Conservation (phyloP, 2,888 invertebrate species). For the Phalera bucephala region DNA sequence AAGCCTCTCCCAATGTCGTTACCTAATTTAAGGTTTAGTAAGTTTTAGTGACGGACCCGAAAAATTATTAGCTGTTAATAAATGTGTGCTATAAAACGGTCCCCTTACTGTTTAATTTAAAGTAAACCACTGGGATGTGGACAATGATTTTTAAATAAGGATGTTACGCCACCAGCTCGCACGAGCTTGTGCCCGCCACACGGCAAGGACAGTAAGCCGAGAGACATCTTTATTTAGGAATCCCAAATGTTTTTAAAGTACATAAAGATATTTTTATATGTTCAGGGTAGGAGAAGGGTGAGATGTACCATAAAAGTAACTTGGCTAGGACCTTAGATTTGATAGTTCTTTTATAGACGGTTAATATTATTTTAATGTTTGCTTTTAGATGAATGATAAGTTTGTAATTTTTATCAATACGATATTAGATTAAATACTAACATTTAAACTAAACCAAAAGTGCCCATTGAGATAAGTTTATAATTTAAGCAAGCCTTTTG, state of each 20-base stretch:
- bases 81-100: slow-evolving; percentile 72
- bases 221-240: slow-evolving; percentile 58
- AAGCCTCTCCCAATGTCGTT: slow-evolving; percentile 69
- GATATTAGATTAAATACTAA: slow-evolving; percentile 80
- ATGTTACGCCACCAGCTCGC: slow-evolving; percentile 32
- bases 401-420: slow-evolving; percentile 79
- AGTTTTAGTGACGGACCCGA: slow-evolving; percentile 58
- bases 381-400: slow-evolving; percentile 78
- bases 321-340: slow-evolving; percentile 77
- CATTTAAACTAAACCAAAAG: slow-evolving; percentile 83
- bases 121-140: slow-evolving; percentile 48
- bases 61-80: slow-evolving; percentile 68
- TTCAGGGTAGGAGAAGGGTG: slow-evolving; percentile 68
- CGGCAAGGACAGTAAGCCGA: no score
- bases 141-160: slow-evolving; percentile 50
- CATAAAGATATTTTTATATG: slow-evolving; percentile 81
- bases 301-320: slow-evolving; percentile 73
- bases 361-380: slow-evolving; percentile 77
- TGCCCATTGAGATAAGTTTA: slow-evolving; percentile 84
- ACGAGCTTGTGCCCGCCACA: no score
- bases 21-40: slow-evolving; percentile 74
- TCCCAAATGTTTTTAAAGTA: slow-evolving; percentile 66
- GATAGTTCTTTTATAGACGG: slow-evolving; percentile 78
- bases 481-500: slow-evolving; percentile 76
- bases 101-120: slow-evolving; percentile 57